phyloP scores from a whole-genome alignment of 1,140 invertebrate species.

The Aphaenogaster ashmeadi region DNA sequence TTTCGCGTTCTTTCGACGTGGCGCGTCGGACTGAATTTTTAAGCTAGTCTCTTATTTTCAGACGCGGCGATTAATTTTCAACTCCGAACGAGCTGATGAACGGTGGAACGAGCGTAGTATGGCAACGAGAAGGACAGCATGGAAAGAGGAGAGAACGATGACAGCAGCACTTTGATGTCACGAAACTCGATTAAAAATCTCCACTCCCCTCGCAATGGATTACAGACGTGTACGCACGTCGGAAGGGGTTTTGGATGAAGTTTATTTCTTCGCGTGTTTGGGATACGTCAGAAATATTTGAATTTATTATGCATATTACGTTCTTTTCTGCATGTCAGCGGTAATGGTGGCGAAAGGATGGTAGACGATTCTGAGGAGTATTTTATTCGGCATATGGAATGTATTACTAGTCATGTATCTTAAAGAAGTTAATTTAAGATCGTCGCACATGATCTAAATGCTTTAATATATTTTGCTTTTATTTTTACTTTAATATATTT shows the following conservation, averaged over 20 bases:
- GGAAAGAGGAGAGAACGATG: conserved; percentile 67
- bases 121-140: conserved; percentile 59
- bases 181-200: conserved; percentile 78
- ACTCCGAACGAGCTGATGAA: conserved; percentile 76
- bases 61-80: conserved; percentile 76
- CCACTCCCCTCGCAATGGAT: conserved; percentile 64
- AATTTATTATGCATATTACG: conserved; percentile 63
- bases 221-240: conserved; percentile 59
- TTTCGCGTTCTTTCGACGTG: conserved; percentile 64
- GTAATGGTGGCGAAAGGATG: neutral
- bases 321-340: conserved; percentile 11
- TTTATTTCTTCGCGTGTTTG: conserved; percentile 65
- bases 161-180: conserved; percentile 79
- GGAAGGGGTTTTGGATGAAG: conserved; percentile 40
- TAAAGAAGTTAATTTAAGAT: conserved; percentile 7
- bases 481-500: neutral
- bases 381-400: conserved; percentile 1
- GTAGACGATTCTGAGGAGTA: neutral
- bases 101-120: conserved; percentile 70
- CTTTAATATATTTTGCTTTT: neutral
- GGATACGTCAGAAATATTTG: conserved; percentile 37
- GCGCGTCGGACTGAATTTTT: conserved; percentile 60
- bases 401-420: neutral
- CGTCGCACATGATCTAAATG: neutral
- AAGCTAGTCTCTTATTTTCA: conserved; percentile 73